phyloP scores from a whole-genome alignment of 2,113 vertebrate species.

The Spizaetus ornatus region DNA sequence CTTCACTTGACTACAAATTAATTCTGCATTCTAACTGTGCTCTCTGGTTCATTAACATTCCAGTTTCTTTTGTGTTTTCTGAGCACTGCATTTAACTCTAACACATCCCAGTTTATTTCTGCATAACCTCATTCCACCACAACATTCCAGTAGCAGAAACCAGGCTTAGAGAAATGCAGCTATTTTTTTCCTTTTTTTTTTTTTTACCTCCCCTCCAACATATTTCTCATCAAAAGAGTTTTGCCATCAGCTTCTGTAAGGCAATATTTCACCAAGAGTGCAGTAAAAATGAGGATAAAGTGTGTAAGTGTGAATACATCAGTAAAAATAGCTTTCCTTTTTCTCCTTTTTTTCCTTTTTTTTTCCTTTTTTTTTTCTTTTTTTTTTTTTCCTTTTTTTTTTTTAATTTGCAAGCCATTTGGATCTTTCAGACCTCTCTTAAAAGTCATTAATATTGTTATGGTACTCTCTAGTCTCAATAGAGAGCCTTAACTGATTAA shows the following conservation, averaged over 20 bases:
- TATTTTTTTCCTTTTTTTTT: too few species aligned
- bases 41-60: constrained; percentile 59
- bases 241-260: background rate
- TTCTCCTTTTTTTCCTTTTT: too few species aligned
- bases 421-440: background rate
- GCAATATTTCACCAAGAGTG: background rate
- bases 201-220: background rate
- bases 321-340: background rate
- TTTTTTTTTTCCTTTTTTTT: too few species aligned
- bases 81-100: constrained; percentile 24
- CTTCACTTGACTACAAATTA: constrained; percentile 53
- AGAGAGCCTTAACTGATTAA: background rate
- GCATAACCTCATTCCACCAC: background rate
- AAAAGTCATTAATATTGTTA: background rate
- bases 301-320: background rate
- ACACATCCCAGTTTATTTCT: background rate
- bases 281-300: background rate
- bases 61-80: constrained; percentile 44
- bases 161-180: background rate
- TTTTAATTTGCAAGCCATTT: background rate
- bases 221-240: background rate
- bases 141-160: background rate
- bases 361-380: too few species aligned
- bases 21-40: constrained; percentile 54
- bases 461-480: background rate